Evolutionary conservation across 2,113 vertebrate genomes (phyloP).

Genomic region (Nothobranchius furzeri): DNA sequence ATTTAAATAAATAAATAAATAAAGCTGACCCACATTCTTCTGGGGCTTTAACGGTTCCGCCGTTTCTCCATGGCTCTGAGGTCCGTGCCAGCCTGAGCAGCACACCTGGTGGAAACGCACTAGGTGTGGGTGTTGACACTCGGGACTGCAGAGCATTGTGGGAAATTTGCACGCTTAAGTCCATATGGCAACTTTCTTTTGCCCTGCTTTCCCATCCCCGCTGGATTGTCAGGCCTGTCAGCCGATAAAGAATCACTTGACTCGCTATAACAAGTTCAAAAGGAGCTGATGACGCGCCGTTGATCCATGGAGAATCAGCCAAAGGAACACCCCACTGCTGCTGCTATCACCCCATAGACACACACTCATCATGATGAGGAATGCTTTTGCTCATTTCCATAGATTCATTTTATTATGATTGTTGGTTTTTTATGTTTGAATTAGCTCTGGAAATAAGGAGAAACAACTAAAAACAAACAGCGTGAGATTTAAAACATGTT

Average conservation of each 20-base stretch:
- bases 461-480: constrained; percentile 83
- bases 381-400: constrained; percentile 93
- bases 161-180: constrained; percentile 91
- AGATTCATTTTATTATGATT: constrained; percentile 58
- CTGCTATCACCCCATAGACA: constrained; percentile 94
- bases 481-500: constrained; percentile 71
- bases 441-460: constrained; percentile 79
- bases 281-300: constrained; percentile 94
- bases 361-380: constrained; percentile 92
- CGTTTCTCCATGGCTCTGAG: background rate
- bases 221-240: constrained; percentile 96
- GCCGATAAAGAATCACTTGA: constrained; percentile 98
- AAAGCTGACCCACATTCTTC: constrained; percentile 1
- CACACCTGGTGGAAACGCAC: constrained; percentile 28
- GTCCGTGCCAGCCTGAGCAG: constrained; percentile 28
- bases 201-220: constrained; percentile 92
- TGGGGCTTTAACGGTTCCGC: background rate
- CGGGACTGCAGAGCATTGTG: constrained; percentile 77
- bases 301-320: constrained; percentile 95
- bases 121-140: constrained; percentile 56
- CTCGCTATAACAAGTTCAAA: constrained; percentile 98
- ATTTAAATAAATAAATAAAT: background rate
- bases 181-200: constrained; percentile 97
- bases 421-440: constrained; percentile 88
- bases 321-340: constrained; percentile 93